Conservation (phyloP, 2,888 invertebrate genomes). For the Alloplasta piceator region DNA sequence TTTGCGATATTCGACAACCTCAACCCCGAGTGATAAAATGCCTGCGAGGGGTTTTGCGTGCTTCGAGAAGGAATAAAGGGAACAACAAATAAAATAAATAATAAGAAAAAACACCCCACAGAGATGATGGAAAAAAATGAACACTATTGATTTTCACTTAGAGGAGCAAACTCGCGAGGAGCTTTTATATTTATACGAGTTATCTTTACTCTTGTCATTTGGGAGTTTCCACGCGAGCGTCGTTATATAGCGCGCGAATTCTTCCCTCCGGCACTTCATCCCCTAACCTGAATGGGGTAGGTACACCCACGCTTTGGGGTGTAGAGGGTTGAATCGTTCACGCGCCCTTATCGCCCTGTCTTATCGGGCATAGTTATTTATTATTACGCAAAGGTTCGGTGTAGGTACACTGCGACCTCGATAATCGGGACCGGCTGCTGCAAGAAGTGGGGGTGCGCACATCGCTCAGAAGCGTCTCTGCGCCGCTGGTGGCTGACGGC, state of each 20-base stretch:
- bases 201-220: slow-evolving; percentile 73
- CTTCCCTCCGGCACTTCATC: slow-evolving; percentile 37
- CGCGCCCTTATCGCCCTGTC: slow-evolving; percentile 54
- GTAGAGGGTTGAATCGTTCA: slow-evolving; percentile 43
- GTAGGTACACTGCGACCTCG: no score
- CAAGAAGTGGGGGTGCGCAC: no score
- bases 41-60: background rate
- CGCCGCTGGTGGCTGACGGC: no score
- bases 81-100: slow-evolving; percentile 3
- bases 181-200: slow-evolving; percentile 77
- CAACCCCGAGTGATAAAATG: no score
- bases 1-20: no score
- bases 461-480: no score
- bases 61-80: background rate
- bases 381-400: slow-evolving; percentile 40
- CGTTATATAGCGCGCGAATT: background rate
- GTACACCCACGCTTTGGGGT: background rate
- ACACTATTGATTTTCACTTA: slow-evolving; percentile 54
- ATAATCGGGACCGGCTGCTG: no score
- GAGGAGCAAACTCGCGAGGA: slow-evolving; percentile 72
- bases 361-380: slow-evolving; percentile 64
- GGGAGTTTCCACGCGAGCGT: slow-evolving; percentile 42
- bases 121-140: slow-evolving; percentile 6
- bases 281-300: slow-evolving; percentile 42
- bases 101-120: background rate